Conservation (phyloP, 2,797 vertebrate genomes). For the Crypturellus tataupa region DNA sequence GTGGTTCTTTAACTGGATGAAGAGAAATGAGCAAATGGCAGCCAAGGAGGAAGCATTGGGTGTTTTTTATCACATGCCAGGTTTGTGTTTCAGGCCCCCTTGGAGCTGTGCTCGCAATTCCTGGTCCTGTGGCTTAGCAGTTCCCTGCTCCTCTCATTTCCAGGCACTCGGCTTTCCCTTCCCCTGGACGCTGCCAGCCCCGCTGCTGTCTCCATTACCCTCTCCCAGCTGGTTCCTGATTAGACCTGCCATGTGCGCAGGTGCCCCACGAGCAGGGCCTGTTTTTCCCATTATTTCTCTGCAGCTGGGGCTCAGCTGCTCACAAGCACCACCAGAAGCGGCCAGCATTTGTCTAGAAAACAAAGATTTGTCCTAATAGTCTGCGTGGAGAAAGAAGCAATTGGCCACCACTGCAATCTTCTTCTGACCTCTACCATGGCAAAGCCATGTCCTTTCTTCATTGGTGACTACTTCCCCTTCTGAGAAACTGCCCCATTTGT, state of each 20-base stretch:
- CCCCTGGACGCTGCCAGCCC: not conserved
- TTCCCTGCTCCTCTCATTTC: not conserved
- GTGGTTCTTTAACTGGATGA: not conserved
- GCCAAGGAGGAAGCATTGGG: not conserved
- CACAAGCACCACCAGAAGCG: fast-evolving
- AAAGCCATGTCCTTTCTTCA: not conserved
- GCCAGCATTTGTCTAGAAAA: fast-evolving
- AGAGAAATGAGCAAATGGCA: not conserved
- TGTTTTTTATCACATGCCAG: not conserved
- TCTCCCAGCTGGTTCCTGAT: not conserved
- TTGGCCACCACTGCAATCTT: not conserved
- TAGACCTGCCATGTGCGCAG: fast-evolving
- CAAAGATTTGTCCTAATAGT: not conserved
- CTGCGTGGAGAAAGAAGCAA: not conserved
- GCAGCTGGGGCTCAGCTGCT: not conserved
- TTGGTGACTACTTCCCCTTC: not conserved
- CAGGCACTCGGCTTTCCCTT: fast-evolving
- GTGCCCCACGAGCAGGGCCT: fast-evolving
- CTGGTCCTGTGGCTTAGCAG: not conserved
- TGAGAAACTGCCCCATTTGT: not conserved
- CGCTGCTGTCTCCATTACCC: not conserved
- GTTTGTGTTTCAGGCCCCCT: not conserved
- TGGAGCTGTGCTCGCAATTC: not conserved
- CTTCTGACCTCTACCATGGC: not conserved
- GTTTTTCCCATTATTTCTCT: not conserved